Evolutionary conservation across 2,888 invertebrate genomes (phyloP).

Genomic region (Oxycera nigricornis): DNA sequence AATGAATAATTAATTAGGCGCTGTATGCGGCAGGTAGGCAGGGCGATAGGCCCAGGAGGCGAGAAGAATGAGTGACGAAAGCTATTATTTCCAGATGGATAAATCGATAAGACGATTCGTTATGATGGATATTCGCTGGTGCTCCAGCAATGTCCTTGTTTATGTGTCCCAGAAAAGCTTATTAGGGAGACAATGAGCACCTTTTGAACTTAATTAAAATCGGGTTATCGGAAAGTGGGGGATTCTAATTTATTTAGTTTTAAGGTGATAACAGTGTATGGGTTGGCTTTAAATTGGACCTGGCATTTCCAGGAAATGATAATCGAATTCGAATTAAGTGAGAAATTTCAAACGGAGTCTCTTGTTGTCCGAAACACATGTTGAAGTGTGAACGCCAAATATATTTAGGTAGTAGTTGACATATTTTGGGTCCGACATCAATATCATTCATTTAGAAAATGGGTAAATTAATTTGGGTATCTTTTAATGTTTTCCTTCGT

Average conservation of each 20-base stretch:
- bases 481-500: too few species aligned
- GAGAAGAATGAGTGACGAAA: conserved; percentile 3
- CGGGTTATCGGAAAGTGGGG: neutral
- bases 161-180: neutral
- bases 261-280: neutral
- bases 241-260: neutral
- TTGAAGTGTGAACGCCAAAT: too few species aligned
- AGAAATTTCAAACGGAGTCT: too few species aligned
- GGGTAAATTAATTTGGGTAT: too few species aligned
- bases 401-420: too few species aligned
- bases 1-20: conserved; percentile 37
- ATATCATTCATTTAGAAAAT: too few species aligned
- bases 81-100: conserved; percentile 28
- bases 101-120: conserved; percentile 19
- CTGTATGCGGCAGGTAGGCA: conserved; percentile 6
- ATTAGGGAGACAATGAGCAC: neutral
- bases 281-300: too few species aligned
- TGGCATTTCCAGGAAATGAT: too few species aligned
- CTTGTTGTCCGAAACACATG: too few species aligned
- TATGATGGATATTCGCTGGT: neutral
- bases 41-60: neutral
- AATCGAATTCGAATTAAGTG: too few species aligned
- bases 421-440: too few species aligned
- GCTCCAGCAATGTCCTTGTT: neutral
- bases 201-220: conserved; percentile 6